Evolutionary conservation across 2,888 invertebrate species (phyloP), one percentile per base, ranked within the genome.

Genomic region (Sthenelais limicola): DNA sequence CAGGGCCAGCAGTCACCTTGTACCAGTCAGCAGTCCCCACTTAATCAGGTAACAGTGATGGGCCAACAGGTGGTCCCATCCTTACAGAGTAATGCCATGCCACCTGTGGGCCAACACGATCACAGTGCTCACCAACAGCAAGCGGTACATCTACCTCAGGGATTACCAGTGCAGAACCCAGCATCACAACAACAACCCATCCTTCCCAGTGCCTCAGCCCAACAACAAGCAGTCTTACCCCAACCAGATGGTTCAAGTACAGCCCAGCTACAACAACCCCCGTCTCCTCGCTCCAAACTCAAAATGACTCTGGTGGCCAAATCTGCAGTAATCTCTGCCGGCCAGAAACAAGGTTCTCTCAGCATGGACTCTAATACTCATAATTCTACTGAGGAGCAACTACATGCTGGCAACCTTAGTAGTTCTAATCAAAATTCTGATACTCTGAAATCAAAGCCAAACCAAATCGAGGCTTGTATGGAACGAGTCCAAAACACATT

Each of bases 201-300:
- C 70, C 70, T 73, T 67, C 28, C 74, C 70, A 43, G 71, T 71
- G 52, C 73, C 68, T 71, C 72, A 68, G 43, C 73, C 35, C 74
- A 73, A 43, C 56, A 70, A 24, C 32, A 71, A 54, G 62, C 74
- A 33, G 56, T 74, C n/a, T n/a, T n/a, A n/a, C n/a, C n/a, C n/a
- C n/a, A n/a, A 49, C 52, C 73, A 51, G 74, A 66, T 72, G 76
- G 74, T 66, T 73, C 74, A 73, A 69, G 73, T n/a, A n/a, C n/a
- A n/a, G n/a, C n/a, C n/a, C n/a, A n/a, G n/a, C n/a, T 58, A 68
- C 76, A 74, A 70, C 73, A 49, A 76, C 74, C 73, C 68, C 75
- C 43, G 32, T 73, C 72, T 51, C 58, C 49, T 33, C 77, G 69
- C 32, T 72, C 51, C 21, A 74, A 68, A 51, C 70, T 32, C 21